A percentile compares a stretch with the other conserved stretches of the same genome.
phyloP scores from a whole-genome alignment of 2,888 invertebrate species.

The Ophion costatus region DNA sequence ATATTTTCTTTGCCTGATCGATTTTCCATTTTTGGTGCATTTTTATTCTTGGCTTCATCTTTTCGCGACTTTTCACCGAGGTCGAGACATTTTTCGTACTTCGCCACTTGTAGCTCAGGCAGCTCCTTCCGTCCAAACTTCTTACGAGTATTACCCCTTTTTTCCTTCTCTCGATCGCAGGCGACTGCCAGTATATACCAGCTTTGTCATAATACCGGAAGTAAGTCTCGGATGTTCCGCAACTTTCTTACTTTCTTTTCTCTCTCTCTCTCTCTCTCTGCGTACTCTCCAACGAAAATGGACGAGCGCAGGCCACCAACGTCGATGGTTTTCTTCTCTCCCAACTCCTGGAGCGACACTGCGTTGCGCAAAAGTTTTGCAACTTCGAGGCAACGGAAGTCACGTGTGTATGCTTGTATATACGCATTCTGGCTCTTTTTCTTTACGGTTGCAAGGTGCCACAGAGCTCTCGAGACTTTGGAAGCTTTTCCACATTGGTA shows the following conservation, averaged over 20 bases:
- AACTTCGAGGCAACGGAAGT: conserved; percentile 22
- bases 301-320: not conserved
- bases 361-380: conserved; percentile 45
- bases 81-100: conserved; percentile 25
- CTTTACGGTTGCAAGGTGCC: conserved; percentile 31
- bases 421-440: conserved; percentile 26
- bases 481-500: conserved; percentile 33
- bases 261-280: not conserved
- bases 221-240: conserved; percentile 40
- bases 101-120: conserved; percentile 3
- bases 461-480: conserved; percentile 44
- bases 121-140: conserved; percentile 29
- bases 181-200: conserved; percentile 20
- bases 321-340: conserved; percentile 36
- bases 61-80: conserved; percentile 17
- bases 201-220: conserved; percentile 44
- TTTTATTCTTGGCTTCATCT: conserved; percentile 17
- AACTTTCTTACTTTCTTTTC: conserved; percentile 1
- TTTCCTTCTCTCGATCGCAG: conserved; percentile 17
- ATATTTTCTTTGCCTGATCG: conserved; percentile 9
- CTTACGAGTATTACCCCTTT: conserved; percentile 18
- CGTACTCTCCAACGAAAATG: conserved; percentile 30
- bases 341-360: conserved; percentile 16
- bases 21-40: not conserved
- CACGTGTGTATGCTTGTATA: not conserved